A percentile compares a stretch with the other conserved stretches of the same genome.
These are phyloP conservation scores for Prietella phreatophila DNA, from an alignment of 2,113 vertebrate species.

Conservation along the genomic window DNA sequence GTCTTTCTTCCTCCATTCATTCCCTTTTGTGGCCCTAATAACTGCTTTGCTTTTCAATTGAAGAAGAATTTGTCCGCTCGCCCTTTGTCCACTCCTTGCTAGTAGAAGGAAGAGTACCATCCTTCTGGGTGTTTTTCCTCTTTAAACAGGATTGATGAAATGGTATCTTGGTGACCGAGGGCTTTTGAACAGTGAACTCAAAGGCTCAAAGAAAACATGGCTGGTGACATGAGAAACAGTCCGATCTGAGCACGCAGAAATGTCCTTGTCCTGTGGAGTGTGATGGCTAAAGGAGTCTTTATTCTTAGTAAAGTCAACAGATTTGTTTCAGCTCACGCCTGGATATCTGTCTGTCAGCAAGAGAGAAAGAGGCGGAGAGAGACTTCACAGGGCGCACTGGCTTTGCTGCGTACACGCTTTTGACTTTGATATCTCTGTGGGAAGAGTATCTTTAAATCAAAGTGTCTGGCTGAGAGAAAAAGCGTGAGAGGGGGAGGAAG, in stretches of 20 bases:
- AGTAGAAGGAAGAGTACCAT: not conserved
- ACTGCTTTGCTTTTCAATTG: conserved; percentile 6
- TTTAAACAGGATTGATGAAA: not conserved
- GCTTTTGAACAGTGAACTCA: not conserved
- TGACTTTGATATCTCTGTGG: conserved; percentile 65
- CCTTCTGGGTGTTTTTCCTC: not conserved
- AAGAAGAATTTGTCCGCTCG: not conserved
- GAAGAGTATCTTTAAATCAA: conserved; percentile 67
- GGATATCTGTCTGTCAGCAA: conserved; percentile 40
- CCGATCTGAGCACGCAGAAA: conserved; percentile 10
- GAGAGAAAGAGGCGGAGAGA: conserved; percentile 12
- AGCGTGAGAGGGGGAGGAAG: conserved; percentile 50
- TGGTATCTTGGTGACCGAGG: not conserved
- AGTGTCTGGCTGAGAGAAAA: conserved; percentile 42
- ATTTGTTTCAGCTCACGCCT: conserved; percentile 26
- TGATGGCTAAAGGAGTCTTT: conserved; percentile 32
- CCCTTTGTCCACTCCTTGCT: not conserved
- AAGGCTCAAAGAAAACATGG: conserved; percentile 10
- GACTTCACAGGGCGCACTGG: conserved; percentile 47
- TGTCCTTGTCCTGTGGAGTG: conserved; percentile 18
- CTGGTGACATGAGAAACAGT: not conserved
- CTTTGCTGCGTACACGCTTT: conserved; percentile 54
- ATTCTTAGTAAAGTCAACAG: conserved; percentile 45
- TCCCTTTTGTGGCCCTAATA: conserved; percentile 18
- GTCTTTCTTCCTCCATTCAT: conserved; percentile 29